phyloP scores from a whole-genome alignment of 2,797 vertebrate genomes.

The Antennarius maculatus region DNA sequence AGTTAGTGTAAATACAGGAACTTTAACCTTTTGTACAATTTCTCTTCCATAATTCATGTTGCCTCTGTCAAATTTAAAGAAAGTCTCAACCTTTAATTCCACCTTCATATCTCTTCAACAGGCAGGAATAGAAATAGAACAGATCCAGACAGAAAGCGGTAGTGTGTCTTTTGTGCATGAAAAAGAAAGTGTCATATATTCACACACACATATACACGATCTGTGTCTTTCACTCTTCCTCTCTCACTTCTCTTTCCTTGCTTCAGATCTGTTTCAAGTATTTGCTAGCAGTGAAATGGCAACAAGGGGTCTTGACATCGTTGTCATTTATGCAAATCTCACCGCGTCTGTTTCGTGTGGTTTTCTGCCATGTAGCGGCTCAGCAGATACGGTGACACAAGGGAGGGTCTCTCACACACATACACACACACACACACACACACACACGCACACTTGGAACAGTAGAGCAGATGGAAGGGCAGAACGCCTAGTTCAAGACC shows the following conservation, averaged over 20 bases:
- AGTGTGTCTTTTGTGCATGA: background rate
- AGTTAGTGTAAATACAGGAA: background rate
- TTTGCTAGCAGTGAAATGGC: conserved; percentile 53
- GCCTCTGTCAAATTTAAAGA: background rate
- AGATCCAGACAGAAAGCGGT: background rate
- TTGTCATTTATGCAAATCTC: conserved; percentile 59
- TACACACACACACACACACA: conserved; percentile 6
- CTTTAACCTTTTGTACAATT: background rate
- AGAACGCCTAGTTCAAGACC: conserved; percentile 59
- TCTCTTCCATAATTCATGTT: background rate
- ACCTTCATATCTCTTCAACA: no score
- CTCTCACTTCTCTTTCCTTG: conserved; percentile 24
- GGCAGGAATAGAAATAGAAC: no score
- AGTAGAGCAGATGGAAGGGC: conserved; percentile 65
- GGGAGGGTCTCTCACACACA: conserved; percentile 47
- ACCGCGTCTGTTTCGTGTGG: conserved; percentile 49
- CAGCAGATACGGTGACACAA: conserved; percentile 49
- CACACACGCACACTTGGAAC: conserved; percentile 28
- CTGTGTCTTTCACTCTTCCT: conserved; percentile 29
- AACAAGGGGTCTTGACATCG: conserved; percentile 52
- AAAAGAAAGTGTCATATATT: conserved; percentile 13
- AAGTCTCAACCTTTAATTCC: no score
- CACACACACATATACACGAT: conserved; percentile 17
- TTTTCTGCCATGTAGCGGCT: conserved; percentile 59
- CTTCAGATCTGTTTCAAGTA: conserved; percentile 48